Evolutionary conservation across 2,888 invertebrate genomes (phyloP).

Genomic region (Morpho achilles): DNA sequence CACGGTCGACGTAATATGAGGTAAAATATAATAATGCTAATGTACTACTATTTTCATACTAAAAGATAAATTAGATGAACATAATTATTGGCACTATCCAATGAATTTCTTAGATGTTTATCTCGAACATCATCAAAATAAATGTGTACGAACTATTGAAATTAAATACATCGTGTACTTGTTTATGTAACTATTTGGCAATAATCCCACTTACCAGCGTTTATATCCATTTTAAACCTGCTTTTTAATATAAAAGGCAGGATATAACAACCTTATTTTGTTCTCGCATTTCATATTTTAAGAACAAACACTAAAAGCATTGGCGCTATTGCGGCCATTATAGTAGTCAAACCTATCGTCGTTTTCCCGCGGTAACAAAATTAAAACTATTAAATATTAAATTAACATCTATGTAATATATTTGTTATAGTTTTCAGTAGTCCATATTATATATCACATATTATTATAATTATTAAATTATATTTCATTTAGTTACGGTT

Average conservation of each 20-base stretch:
- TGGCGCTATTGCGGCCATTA: conserved; percentile 79
- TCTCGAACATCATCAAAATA: not conserved
- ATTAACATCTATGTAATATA: conserved; percentile 24
- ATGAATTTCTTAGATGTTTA: not conserved
- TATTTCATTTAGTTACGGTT: conserved; percentile 15
- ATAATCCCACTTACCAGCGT: conserved; percentile 60
- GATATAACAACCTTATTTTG: conserved; percentile 43
- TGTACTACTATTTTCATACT: not conserved
- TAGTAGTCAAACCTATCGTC: conserved; percentile 68
- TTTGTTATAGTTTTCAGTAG: conserved; percentile 13
- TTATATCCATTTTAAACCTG: conserved; percentile 69
- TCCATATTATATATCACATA: conserved; percentile 17
- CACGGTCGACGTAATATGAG: conserved; percentile 18
- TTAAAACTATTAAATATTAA: conserved; percentile 26
- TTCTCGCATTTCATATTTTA: conserved; percentile 49
- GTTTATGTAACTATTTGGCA: conserved; percentile 4
- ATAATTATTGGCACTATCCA: not conserved
- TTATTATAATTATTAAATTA: conserved; percentile 13
- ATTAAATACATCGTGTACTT: conserved; percentile 2
- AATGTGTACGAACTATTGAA: conserved; percentile 3
- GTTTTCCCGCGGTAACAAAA: conserved; percentile 73
- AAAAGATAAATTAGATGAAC: not conserved
- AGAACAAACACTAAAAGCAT: conserved; percentile 70
- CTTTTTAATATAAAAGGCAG: conserved; percentile 42
- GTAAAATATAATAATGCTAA: conserved; percentile 3